These are phyloP conservation scores for Temnothorax ravouxi DNA, from an alignment of 2,888 invertebrate genomes.

Conservation along the genomic window DNA sequence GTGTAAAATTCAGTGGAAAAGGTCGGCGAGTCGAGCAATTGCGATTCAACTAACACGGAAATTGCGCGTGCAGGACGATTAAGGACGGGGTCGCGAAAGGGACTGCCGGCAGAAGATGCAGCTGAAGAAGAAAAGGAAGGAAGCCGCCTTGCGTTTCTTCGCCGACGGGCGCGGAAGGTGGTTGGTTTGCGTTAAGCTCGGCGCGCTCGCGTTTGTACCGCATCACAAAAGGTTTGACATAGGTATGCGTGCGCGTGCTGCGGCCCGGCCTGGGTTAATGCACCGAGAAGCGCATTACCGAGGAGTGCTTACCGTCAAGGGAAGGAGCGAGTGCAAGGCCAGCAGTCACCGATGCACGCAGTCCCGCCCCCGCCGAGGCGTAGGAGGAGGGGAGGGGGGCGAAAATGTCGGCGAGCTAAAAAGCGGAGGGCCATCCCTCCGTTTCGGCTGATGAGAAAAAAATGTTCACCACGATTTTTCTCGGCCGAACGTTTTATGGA, in stretches of 20 bases:
- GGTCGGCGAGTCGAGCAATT: background rate
- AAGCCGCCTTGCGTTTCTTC: conserved; percentile 19
- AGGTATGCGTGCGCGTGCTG: conserved; percentile 50
- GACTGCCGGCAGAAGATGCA: background rate
- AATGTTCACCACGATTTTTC: background rate
- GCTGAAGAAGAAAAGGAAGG: conserved; percentile 16
- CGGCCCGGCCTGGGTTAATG: conserved; percentile 79
- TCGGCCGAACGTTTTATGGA: background rate
- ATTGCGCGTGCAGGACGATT: background rate
- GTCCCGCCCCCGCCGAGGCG: background rate
- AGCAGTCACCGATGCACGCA: conserved; percentile 46
- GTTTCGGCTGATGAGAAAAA: background rate
- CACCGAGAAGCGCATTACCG: conserved; percentile 83
- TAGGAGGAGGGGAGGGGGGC: too few relatives aligned
- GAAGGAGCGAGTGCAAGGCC: conserved; percentile 68
- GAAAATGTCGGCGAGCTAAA: conserved; percentile 43
- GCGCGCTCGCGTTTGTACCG: conserved; percentile 39
- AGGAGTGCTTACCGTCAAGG: conserved; percentile 77
- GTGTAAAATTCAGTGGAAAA: background rate
- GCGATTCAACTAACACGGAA: conserved; percentile 1
- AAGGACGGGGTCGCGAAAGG: conserved; percentile 10
- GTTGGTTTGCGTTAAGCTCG: conserved; percentile 59
- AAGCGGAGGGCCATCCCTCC: background rate
- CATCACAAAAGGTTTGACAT: conserved; percentile 60
- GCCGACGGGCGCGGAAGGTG: conserved; percentile 7